Evolutionary conservation across 2,888 invertebrate species (phyloP).

Genomic region (Acrocyrtus sp.): DNA sequence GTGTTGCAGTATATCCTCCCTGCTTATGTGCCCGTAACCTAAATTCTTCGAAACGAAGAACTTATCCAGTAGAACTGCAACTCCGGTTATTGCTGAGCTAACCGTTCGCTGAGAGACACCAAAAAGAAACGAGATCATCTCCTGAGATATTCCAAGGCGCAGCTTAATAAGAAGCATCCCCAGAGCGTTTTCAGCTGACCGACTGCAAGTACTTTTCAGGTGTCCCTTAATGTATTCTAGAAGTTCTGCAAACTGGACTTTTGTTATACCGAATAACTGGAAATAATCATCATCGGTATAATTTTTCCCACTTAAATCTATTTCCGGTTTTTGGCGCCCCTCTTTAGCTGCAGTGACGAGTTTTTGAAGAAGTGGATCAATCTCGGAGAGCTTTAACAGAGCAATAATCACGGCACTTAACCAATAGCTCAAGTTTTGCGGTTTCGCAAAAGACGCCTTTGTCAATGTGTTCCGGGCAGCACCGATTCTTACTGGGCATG

Average conservation of each 20-base stretch:
- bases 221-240: not conserved
- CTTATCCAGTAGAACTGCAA: constrained; percentile 13
- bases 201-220: not conserved
- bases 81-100: constrained; percentile 6
- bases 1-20: not conserved
- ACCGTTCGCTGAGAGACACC: constrained; percentile 18
- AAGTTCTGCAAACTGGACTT: constrained; percentile 17
- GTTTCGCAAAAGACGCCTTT: not conserved
- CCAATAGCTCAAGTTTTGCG: not conserved
- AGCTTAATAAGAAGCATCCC: constrained; percentile 41
- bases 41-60: constrained; percentile 34
- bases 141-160: constrained; percentile 26
- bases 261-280: not conserved
- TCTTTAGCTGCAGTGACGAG: not conserved
- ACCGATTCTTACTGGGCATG: not conserved
- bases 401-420: not conserved
- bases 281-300: not conserved
- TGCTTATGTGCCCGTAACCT: constrained; percentile 17
- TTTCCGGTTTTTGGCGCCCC: too few relatives aligned
- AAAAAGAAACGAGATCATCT: constrained; percentile 24
- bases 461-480: not conserved
- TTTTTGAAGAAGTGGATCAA: not conserved
- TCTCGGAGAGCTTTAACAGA: not conserved
- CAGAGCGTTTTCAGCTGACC: constrained; percentile 21
- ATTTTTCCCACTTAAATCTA: too few relatives aligned